Evolutionary conservation across 1,140 invertebrate species (phyloP).

Genomic region (Euschistus heros): DNA sequence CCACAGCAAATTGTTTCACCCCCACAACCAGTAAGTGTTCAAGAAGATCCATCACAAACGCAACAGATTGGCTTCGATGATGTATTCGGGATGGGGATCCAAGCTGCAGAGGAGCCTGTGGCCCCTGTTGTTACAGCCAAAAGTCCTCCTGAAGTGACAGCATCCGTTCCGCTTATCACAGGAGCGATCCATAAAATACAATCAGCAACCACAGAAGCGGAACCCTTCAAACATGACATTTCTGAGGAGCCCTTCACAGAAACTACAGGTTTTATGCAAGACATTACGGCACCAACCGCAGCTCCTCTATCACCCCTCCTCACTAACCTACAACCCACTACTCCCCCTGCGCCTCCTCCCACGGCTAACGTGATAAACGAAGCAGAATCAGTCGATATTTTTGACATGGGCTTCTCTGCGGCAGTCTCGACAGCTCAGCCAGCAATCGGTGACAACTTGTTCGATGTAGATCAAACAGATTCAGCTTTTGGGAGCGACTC

Average conservation of each 20-base stretch:
- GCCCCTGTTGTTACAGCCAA: not conserved
- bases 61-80: constrained; percentile 15
- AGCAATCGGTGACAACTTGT: not conserved
- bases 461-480: not conserved
- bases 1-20: constrained; percentile 32
- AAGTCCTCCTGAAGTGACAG: constrained; percentile 1
- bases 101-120: not conserved
- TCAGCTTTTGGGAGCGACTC: not conserved
- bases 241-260: not conserved
- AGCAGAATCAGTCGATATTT: not conserved
- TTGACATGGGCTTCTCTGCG: not conserved
- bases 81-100: constrained; percentile 6
- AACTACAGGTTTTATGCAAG: not conserved
- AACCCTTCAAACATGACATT: too few species aligned
- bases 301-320: not conserved
- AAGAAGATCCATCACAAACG: not conserved
- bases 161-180: not conserved
- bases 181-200: not conserved
- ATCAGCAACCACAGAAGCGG: not conserved
- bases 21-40: constrained; percentile 27
- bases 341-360: not conserved
- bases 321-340: not conserved
- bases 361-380: not conserved
- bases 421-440: not conserved
- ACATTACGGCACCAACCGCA: not conserved